A percentile compares a stretch with the other conserved stretches of the same genome.
These are phyloP conservation scores for Parthenolecanium corni DNA, from an alignment of 2,888 invertebrate species.

Conservation along the genomic window DNA sequence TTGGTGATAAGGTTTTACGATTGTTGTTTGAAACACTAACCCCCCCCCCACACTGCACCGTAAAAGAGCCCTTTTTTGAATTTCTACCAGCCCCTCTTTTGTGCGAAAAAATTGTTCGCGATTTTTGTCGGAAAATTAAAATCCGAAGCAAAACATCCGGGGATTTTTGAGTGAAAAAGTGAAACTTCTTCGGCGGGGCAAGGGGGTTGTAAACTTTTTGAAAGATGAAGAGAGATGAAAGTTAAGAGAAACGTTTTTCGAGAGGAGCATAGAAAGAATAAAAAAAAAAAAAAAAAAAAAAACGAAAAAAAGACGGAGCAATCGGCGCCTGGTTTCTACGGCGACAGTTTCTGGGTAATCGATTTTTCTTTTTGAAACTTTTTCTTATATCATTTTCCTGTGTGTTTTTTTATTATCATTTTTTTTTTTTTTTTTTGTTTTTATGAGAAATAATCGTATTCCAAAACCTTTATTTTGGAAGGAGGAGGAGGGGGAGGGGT, in stretches of 20 bases:
- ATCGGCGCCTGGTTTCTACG: slow-evolving; percentile 22
- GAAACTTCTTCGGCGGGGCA: background rate
- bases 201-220: background rate
- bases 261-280: background rate
- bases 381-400: background rate
- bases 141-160: background rate
- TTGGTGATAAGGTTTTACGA: too few relatives aligned
- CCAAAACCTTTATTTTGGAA: background rate
- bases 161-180: background rate
- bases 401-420: too few relatives aligned
- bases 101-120: too few relatives aligned
- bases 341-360: slow-evolving; percentile 24
- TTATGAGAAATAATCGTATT: slow-evolving; percentile 6
- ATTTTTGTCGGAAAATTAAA: too few relatives aligned
- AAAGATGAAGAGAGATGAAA: too few relatives aligned
- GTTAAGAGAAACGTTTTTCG: background rate
- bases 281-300: too few relatives aligned
- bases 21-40: background rate
- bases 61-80: background rate
- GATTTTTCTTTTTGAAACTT: slow-evolving; percentile 11
- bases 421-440: slow-evolving; percentile 8
- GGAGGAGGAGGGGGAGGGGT: background rate
- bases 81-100: too few relatives aligned
- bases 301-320: slow-evolving; percentile 5
- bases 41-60: background rate